These are phyloP conservation scores for Gorsachius magnificus DNA, from an alignment of 2,797 vertebrate genomes.

Conservation along the genomic window DNA sequence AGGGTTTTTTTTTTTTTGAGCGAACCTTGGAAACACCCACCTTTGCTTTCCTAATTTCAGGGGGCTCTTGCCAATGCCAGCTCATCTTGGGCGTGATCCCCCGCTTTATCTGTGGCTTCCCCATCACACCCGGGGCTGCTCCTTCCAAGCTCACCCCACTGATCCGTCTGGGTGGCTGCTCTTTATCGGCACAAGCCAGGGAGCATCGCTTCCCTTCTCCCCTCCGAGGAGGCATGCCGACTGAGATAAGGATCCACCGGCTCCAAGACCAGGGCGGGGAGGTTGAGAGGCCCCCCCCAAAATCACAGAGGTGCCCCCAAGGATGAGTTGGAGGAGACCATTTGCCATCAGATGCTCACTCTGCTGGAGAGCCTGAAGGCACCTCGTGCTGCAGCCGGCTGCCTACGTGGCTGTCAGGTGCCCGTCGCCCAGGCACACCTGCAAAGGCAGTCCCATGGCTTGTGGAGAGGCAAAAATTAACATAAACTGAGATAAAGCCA, in stretches of 20 bases:
- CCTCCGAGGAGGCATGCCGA: background rate
- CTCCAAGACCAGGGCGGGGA: background rate
- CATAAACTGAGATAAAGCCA: background rate
- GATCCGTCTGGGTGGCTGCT: background rate
- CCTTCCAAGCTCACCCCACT: background rate
- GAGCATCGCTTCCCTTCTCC: background rate
- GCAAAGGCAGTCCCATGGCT: rapidly evolving
- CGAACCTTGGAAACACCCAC: background rate
- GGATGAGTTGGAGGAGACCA: background rate
- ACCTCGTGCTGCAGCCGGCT: rapidly evolving
- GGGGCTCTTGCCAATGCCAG: background rate
- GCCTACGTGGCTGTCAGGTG: background rate
- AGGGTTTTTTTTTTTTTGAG: background rate
- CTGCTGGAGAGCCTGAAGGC: background rate
- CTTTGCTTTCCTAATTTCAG: background rate
- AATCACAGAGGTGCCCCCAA: rapidly evolving
- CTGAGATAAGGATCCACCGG: background rate
- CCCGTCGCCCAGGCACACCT: rapidly evolving
- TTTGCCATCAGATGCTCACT: background rate
- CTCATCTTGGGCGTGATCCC: background rate
- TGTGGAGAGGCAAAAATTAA: background rate
- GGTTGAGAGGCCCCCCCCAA: background rate
- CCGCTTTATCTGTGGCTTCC: background rate
- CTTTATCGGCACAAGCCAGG: background rate
- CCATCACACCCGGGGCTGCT: background rate